phyloP scores from a whole-genome alignment of 2,113 vertebrate genomes.

The Athene cunicularia region DNA sequence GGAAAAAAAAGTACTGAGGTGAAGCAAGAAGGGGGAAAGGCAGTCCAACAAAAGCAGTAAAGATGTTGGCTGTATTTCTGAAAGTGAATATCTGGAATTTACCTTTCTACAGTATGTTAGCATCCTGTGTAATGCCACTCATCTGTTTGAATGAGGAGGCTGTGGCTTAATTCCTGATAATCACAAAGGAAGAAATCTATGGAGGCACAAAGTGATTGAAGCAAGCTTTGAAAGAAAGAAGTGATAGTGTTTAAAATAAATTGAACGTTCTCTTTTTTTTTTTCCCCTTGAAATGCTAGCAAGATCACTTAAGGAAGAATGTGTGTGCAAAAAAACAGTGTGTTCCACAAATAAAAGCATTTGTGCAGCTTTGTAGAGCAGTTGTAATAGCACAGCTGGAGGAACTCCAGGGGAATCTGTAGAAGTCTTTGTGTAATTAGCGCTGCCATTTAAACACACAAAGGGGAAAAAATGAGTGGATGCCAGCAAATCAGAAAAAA shows the following conservation, averaged over 20 bases:
- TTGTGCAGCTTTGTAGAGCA: neutral
- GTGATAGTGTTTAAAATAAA: neutral
- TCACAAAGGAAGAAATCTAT: neutral
- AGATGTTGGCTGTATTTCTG: neutral
- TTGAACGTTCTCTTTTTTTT: neutral
- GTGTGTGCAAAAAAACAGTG: neutral
- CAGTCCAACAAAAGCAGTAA: neutral
- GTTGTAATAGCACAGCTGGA: slow-evolving; percentile 29
- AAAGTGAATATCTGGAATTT: neutral
- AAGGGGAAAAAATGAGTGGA: neutral
- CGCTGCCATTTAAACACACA: neutral
- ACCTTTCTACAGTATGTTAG: neutral
- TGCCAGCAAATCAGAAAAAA: neutral
- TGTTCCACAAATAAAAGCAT: neutral
- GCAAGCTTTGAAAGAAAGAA: neutral
- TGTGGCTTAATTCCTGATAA: neutral
- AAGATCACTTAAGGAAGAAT: neutral
- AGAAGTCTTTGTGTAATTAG: neutral
- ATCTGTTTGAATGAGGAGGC: neutral
- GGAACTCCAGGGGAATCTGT: neutral
- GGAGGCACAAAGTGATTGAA: neutral
- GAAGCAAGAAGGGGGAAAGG: neutral
- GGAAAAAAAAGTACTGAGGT: neutral
- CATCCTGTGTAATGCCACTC: neutral
- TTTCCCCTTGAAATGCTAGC: neutral